These are phyloP conservation scores for Eolophus roseicapilla DNA, from an alignment of 2,113 vertebrate species.

Conservation along the genomic window DNA sequence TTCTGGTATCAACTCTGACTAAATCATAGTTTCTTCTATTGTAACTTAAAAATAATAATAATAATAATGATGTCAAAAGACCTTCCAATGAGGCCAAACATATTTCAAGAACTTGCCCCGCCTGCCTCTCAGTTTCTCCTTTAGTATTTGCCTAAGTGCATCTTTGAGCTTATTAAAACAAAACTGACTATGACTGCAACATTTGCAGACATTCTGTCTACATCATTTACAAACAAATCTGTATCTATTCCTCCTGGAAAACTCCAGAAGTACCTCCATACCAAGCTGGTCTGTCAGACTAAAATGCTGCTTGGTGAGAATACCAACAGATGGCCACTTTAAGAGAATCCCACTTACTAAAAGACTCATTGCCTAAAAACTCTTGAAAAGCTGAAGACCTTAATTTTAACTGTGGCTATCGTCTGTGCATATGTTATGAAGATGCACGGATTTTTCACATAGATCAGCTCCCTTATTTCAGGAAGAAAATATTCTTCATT, in stretches of 20 bases:
- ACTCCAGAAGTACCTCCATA: neutral
- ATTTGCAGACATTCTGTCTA: neutral
- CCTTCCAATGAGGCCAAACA: neutral
- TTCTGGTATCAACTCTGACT: neutral
- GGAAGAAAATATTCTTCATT: neutral
- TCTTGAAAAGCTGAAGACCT: neutral
- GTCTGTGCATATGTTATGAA: neutral
- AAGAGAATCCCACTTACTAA: neutral
- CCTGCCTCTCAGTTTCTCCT: neutral
- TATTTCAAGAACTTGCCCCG: neutral
- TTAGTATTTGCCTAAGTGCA: neutral
- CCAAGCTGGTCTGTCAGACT: neutral
- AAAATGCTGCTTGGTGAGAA: neutral
- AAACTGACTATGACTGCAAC: neutral
- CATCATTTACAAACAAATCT: neutral
- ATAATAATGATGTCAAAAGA: neutral
- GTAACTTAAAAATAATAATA: neutral
- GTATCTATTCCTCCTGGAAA: neutral
- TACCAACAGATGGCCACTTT: neutral
- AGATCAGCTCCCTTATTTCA: neutral
- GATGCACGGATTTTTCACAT: neutral
- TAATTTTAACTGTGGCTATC: neutral
- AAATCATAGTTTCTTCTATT: neutral
- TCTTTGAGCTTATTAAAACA: accelerated
- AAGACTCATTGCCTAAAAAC: neutral